These are phyloP conservation scores for Hapalemur alaotrensis DNA, from an alignment of 2,797 vertebrate genomes.

Conservation along the genomic window DNA sequence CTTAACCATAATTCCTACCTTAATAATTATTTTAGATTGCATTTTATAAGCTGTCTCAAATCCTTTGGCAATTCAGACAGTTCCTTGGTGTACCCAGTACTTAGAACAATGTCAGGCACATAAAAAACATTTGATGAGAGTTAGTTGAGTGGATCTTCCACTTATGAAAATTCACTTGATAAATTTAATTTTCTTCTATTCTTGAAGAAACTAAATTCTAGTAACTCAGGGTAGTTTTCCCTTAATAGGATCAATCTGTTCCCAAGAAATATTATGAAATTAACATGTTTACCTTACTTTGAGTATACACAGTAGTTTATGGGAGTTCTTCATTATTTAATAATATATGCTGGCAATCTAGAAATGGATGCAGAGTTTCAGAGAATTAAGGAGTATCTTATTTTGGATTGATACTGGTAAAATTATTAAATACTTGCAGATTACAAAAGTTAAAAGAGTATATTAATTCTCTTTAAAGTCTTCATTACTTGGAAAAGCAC, in stretches of 20 bases:
- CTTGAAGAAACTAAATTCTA: not conserved
- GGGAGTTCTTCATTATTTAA: not conserved
- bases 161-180: not conserved
- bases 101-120: not conserved
- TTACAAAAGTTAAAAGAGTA: conserved; percentile 12
- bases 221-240: not conserved
- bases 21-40: not conserved
- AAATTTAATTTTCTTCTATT: not conserved
- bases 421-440: not conserved
- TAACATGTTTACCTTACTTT: not conserved
- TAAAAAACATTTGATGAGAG: not conserved
- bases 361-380: not conserved
- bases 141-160: not conserved
- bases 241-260: not conserved
- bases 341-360: not conserved
- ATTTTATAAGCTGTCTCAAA: conserved; percentile 19
- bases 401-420: conserved; percentile 22
- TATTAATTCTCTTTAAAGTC: not conserved
- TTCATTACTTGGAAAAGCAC: not conserved
- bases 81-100: not conserved
- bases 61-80: not conserved
- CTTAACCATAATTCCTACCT: not conserved
- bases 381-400: not conserved
- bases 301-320: not conserved
- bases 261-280: conserved; percentile 7